Base-by-base conservation (phyloP, 2,797 vertebrate genomes). In the Etheostoma perlongum region DNA sequence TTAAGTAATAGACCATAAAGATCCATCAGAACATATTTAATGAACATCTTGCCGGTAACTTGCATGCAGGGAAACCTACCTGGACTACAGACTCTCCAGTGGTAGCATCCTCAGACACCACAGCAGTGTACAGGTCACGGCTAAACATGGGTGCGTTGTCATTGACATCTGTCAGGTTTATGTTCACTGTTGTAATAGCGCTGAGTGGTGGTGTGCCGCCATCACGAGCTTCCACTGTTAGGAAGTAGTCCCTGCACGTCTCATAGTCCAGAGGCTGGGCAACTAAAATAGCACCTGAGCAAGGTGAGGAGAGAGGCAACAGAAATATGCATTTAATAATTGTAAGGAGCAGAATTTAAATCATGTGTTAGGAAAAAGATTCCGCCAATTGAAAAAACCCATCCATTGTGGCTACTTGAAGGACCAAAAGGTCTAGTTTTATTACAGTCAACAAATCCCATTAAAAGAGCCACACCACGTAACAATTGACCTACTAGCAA, bases 151-250 rank as follows among this genome's bases (percentile, higher is more conserved):
- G 98, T 0, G 96, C 94, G 0, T 99, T 99, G 93, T 99, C 98
- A 6, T 99, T 99, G 69, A 99, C 95, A 15, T 99, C 98, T 0
- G 97, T 97, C 85, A 99, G 88, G 13, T 98, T 97, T 68, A 99
- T 94, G 69, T 97, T 98, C 52, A 99, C 95, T 0, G 97, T 99
- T 0, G 97, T 94, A 4, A 99, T 93, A 0, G 98, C 96, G 0
- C 96, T 98, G 54, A 99, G 95, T 2, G 98, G 94, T 0, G 97
- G 98, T 0, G 91, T 96, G 2, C 98, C 98, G 0, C 98, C 97
- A 10, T 99, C 98, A 77, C 96, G 95, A 4, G 98, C 98, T 92
- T 99, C 98, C 58, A 99, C 94, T 0, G 97, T 97, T 21, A 99
- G 93, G 91, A 97, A 99, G 92, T 96, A 99, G 91, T 96, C 96